These are phyloP conservation scores for Hirtodrosophila trivittata DNA, from an alignment of 2,888 invertebrate genomes.

Conservation along the genomic window DNA sequence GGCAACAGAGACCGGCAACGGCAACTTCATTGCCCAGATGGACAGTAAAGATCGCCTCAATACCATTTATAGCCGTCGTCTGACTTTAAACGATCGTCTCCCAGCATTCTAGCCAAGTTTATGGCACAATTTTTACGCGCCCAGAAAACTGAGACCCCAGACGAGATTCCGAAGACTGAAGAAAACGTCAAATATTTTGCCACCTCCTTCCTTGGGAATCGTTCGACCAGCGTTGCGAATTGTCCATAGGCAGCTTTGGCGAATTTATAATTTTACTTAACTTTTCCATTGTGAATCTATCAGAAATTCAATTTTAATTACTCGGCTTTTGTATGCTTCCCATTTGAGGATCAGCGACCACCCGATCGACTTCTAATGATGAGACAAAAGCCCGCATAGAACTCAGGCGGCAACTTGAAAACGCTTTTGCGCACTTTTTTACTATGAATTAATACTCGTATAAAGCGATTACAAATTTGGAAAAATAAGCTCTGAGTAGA, in stretches of 20 bases:
- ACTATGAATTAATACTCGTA: constrained; percentile 29
- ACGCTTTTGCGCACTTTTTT: constrained; percentile 26
- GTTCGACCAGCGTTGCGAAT: constrained; percentile 32
- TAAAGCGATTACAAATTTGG: constrained; percentile 47
- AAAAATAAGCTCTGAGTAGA: no score
- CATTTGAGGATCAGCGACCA: constrained; percentile 58
- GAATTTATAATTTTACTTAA: constrained; percentile 5
- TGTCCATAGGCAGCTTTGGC: constrained; percentile 18
- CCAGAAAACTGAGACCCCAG: constrained; percentile 25
- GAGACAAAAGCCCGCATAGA: constrained; percentile 57
- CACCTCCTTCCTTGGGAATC: constrained; percentile 29
- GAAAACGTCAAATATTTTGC: constrained; percentile 28
- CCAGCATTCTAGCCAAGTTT: constrained; percentile 48
- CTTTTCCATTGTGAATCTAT: constrained; percentile 17
- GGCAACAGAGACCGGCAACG: constrained; percentile 3
- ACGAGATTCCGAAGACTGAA: no score
- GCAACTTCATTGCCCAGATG: constrained; percentile 63
- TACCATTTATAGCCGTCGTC: constrained; percentile 61
- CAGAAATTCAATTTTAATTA: constrained; percentile 65
- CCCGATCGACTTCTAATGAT: constrained; percentile 53
- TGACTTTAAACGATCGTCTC: no score
- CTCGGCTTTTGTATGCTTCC: constrained; percentile 51
- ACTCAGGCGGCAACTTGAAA: constrained; percentile 50
- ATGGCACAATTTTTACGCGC: constrained; percentile 46
- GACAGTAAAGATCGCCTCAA: constrained; percentile 65